Base-by-base conservation (phyloP, 2,113 vertebrate species). In the Chloropsis hardwickii region DNA sequence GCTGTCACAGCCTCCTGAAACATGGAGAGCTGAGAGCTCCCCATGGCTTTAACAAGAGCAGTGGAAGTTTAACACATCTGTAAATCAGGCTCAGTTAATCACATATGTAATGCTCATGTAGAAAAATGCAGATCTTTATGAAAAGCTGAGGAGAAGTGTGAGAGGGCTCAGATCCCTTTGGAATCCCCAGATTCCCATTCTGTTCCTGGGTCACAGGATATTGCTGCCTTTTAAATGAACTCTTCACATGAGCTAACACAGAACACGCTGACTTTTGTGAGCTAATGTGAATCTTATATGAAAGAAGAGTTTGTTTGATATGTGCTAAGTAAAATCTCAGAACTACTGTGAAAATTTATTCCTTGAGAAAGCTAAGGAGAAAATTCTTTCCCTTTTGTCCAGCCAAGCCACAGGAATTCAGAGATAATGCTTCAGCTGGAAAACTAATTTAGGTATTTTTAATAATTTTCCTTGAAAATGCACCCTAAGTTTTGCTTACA, bases 401-500 rank as follows among this genome's bases (percentile, higher is more conserved):
- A 79, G 80, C 90, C 95, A 95, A 96, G 45, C 82, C 90, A 92
- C 72, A 89, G 72, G 57, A 88, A 88, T 64, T 71, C 53, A 53
- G 51, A 86, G 88, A 81, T 90, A 90, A 88, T 69, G 12, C 53
- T 96, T 94, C 69, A 86, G 45, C 76, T 92, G 83, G 57, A 81
- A 94, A 95, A 96, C 37, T 48, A 70, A 35, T 90, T 91, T 42
- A 88, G 42, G 35, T 71, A 9, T 54, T 86, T 91, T 92, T 83
- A 94, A 78, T 73, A 48, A 80, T 92, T 82, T 79, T 22, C 67
- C 79, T 90, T 88, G n/a, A 80, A 95, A 73, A 74, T 62, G 37
- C 13, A 42, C 33, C 60, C 6, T 53, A n/a, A 73, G 23, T 62
- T 90, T 92, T 81, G 65, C 70, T 88, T 56, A 60, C 27, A 72